Evolutionary conservation across 2,888 invertebrate genomes (phyloP), one percentile per base, ranked within the genome.

Genomic region (Embidobia sp.): DNA sequence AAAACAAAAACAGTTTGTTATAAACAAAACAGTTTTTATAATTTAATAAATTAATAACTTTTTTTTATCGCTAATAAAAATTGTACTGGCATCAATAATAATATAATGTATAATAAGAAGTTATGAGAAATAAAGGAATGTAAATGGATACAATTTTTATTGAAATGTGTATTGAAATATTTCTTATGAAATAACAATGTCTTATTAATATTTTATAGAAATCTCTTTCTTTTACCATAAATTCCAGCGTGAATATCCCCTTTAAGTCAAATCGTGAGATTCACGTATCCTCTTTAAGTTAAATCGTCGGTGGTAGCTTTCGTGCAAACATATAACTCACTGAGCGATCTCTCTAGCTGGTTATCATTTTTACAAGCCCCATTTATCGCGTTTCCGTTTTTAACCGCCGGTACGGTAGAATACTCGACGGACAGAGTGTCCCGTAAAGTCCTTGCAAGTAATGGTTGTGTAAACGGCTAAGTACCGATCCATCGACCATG

Each of bases 241-340:
- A 67, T 51, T 40, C 44, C 49, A 35, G 8, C 33, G 33, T 19
- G 69, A 49, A 26, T 66, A 13, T 77, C 61, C 61, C 55, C 77
- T 77, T 77, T 67, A 72, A 77, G 57, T 63, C 48, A 73, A 73
- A 67, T 73, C 49, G 35, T n/a, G 44, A 57, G 57, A 69, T 66
- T 73, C 44, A 57, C 49, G 57, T 57, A 48, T 69, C 67, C 77
- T 77, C 73, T 73, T 77, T 77, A 77, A 74, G 73, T 73, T 61
- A 69, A 74, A 78, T 74, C 74, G 69, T 74, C 49, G 73, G 57
- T 33, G 77, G 63, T 74, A 74, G 78, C 61, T 78, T 61, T 69
- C 53, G 74, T 78, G 74, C 78, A 78, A 78, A 74, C 78, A 74
- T 66, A 78, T 78, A 78, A 78, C 70, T 78, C 74, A 78, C 35